Evolutionary conservation across 2,888 invertebrate species (phyloP).

Genomic region (Apoderus coryli): DNA sequence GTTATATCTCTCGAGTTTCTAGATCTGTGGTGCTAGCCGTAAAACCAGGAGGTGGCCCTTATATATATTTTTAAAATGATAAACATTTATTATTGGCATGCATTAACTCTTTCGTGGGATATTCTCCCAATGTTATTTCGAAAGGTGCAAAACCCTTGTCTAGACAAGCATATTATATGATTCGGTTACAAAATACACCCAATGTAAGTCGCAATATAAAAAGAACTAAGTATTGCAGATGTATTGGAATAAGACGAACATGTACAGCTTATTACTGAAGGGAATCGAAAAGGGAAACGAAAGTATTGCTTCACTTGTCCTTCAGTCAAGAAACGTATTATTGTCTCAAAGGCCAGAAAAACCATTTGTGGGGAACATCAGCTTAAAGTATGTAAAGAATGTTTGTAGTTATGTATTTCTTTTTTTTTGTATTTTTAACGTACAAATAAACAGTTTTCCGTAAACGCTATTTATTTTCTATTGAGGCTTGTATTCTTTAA

Average conservation of each 20-base stretch:
- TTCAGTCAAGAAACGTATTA: slow-evolving; percentile 2
- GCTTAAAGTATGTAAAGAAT: slow-evolving; percentile 2
- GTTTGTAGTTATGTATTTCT: slow-evolving; percentile 2
- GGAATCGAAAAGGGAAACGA: slow-evolving; percentile 2
- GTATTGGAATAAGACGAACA: slow-evolving; percentile 1
- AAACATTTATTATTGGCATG: too few relatives aligned
- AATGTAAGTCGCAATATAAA: slow-evolving; percentile 2
- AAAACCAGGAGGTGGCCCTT: slow-evolving; percentile 2
- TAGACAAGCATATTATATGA: slow-evolving; percentile 1
- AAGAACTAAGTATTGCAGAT: slow-evolving; percentile 3
- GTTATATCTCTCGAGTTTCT: too few relatives aligned
- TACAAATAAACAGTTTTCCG: slow-evolving; percentile 2
- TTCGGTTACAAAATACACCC: slow-evolving; percentile 2
- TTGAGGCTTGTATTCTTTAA: slow-evolving; percentile 2
- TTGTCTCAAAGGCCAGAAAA: background rate
- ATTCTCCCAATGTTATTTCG: slow-evolving; percentile 1
- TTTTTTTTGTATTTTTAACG: slow-evolving; percentile 3
- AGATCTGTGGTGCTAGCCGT: too few relatives aligned
- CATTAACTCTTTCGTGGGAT: slow-evolving; percentile 1
- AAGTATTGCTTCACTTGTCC: slow-evolving; percentile 3
- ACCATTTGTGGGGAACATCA: slow-evolving; percentile 2
- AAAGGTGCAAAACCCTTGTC: slow-evolving; percentile 2
- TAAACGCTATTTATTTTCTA: slow-evolving; percentile 1
- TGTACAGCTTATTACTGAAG: slow-evolving; percentile 1
- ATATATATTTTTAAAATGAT: too few relatives aligned